Percentiles rank a stretch among this genome's conserved stretches.
These are phyloP conservation scores for Eulemur coronatus DNA, from an alignment of 2,797 vertebrate species.

Conservation along the genomic window DNA sequence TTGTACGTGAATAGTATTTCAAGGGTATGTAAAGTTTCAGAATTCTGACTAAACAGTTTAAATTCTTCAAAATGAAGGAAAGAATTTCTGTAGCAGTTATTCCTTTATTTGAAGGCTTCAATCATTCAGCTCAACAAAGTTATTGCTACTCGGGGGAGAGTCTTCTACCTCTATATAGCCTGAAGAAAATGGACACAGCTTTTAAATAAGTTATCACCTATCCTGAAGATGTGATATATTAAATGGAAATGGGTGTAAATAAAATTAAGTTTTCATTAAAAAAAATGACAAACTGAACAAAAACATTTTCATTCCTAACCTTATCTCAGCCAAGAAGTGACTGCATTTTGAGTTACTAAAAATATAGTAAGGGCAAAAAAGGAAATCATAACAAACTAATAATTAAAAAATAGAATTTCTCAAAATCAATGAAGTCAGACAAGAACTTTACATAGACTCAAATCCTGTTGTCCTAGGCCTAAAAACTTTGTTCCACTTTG, in stretches of 20 bases:
- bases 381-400: neutral
- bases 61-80: neutral
- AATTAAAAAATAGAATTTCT: neutral
- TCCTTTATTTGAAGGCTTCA: conserved; percentile 38
- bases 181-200: conserved; percentile 37
- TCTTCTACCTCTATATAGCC: neutral
- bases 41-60: neutral
- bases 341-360: neutral
- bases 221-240: conserved; percentile 71
- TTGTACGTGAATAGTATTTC: neutral
- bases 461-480: neutral
- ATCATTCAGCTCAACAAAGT: neutral
- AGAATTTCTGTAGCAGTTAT: neutral
- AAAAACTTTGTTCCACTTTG: neutral
- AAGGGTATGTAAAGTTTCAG: neutral
- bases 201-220: conserved; percentile 17
- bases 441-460: neutral
- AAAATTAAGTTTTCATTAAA: conserved; percentile 69
- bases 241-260: conserved; percentile 73
- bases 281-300: neutral
- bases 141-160: neutral
- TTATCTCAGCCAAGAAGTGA: neutral
- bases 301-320: neutral
- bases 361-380: neutral
- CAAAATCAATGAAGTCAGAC: neutral